Evolutionary conservation across 1,140 invertebrate species (phyloP).

Genomic region (Saccostrea glomerata): DNA sequence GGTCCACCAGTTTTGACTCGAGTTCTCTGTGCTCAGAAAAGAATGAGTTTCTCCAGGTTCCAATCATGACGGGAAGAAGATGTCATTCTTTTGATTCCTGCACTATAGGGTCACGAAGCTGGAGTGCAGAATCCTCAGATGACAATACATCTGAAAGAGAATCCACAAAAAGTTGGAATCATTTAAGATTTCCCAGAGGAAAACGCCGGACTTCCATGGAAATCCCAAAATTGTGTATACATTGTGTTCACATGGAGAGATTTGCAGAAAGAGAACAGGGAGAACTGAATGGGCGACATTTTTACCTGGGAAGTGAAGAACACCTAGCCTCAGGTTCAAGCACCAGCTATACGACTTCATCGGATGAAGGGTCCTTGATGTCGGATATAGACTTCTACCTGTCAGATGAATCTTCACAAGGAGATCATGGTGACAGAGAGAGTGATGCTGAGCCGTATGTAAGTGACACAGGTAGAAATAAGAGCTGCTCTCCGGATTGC

Average conservation of each 20-base stretch:
- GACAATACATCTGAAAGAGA: conserved; percentile 67
- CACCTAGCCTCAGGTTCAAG: conserved; percentile 56
- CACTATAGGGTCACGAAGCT: conserved; percentile 53
- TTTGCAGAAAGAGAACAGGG: conserved; percentile 68
- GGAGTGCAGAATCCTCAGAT: conserved; percentile 65
- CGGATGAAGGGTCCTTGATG: conserved; percentile 57
- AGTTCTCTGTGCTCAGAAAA: conserved; percentile 62
- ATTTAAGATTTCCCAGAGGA: conserved; percentile 59
- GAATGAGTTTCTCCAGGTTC: conserved; percentile 62
- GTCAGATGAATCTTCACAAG: conserved; percentile 45
- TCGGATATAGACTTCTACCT: conserved; percentile 28
- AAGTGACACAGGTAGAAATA: conserved; percentile 45
- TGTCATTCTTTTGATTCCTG: conserved; percentile 67
- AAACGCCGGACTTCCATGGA: conserved; percentile 70
- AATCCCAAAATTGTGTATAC: conserved; percentile 74
- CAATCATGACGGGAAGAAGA: conserved; percentile 50
- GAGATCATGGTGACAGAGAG: conserved; percentile 41
- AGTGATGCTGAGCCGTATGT: conserved; percentile 7
- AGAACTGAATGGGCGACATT: conserved; percentile 38
- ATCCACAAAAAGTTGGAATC: conserved; percentile 30
- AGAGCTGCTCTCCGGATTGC: neutral
- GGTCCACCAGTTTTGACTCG: conserved; percentile 73
- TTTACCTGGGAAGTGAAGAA: conserved; percentile 45
- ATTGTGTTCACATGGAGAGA: conserved; percentile 79
- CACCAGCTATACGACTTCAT: conserved; percentile 59